A percentile compares a stretch with the other conserved stretches of the same genome.
These are phyloP conservation scores for Microctenopoma steveboyesi DNA, from an alignment of 2,797 vertebrate genomes.

Conservation along the genomic window DNA sequence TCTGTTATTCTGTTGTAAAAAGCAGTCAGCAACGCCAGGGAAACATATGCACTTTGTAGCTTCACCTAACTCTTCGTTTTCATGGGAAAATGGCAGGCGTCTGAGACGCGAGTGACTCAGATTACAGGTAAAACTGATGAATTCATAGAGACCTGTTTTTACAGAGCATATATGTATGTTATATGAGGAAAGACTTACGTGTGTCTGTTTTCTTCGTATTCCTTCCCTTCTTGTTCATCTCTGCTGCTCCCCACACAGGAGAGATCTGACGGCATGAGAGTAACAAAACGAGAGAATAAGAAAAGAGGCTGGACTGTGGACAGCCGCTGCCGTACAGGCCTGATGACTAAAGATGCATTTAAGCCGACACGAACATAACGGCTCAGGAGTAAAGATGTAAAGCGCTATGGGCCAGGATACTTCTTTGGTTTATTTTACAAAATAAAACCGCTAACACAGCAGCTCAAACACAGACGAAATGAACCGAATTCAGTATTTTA, in stretches of 20 bases:
- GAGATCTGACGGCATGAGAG: constrained; percentile 24
- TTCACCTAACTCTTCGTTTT: constrained; percentile 33
- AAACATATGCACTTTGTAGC: constrained; percentile 19
- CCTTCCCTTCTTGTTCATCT: constrained; percentile 12
- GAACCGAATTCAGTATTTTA: constrained; percentile 24
- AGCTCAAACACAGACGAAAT: constrained; percentile 18
- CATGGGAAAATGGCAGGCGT: constrained; percentile 48
- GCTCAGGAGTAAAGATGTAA: constrained; percentile 15
- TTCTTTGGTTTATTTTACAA: constrained; percentile 33
- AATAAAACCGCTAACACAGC: constrained; percentile 24
- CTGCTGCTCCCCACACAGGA: constrained; percentile 11
- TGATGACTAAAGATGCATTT: constrained; percentile 37
- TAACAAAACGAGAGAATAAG: not conserved
- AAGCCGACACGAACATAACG: constrained; percentile 7
- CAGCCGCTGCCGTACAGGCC: constrained; percentile 1
- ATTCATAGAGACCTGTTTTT: constrained; percentile 33
- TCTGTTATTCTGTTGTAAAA: constrained; percentile 43
- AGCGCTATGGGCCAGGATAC: constrained; percentile 15
- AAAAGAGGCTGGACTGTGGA: not conserved
- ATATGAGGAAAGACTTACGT: constrained; percentile 23
- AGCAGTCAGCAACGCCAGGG: constrained; percentile 17
- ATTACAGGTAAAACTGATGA: constrained; percentile 38
- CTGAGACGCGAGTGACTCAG: constrained; percentile 43
- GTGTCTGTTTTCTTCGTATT: constrained; percentile 2
- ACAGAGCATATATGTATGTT: constrained; percentile 11